Evolutionary conservation across 2,888 invertebrate genomes (phyloP).

Genomic region (Cerceris ruficornis): DNA sequence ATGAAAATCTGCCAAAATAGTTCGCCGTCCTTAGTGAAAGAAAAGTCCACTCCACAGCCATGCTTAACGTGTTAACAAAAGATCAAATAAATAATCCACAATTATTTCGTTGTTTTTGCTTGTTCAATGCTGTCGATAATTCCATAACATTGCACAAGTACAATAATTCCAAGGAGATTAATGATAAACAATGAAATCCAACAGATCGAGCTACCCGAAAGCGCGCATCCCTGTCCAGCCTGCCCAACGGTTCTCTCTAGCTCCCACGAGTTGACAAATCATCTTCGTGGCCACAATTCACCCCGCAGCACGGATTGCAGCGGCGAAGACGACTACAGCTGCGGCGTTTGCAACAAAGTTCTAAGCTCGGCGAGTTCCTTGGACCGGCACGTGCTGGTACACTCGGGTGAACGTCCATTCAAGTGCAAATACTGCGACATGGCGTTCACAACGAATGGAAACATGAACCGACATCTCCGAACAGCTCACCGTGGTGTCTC

Average conservation of each 20-base stretch:
- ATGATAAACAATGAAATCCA: neutral
- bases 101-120: too few relatives aligned
- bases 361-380: constrained; percentile 90
- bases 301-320: constrained; percentile 76
- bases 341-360: constrained; percentile 87
- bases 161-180: neutral
- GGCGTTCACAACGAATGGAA: constrained; percentile 93
- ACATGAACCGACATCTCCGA: constrained; percentile 92
- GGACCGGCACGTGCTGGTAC: constrained; percentile 91
- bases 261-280: constrained; percentile 72
- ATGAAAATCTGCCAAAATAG: too few relatives aligned
- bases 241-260: constrained; percentile 72
- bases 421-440: constrained; percentile 90
- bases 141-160: too few relatives aligned
- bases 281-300: constrained; percentile 75
- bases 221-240: constrained; percentile 73
- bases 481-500: constrained; percentile 81
- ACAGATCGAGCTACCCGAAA: constrained; percentile 60
- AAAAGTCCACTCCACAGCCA: too few relatives aligned
- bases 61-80: too few relatives aligned
- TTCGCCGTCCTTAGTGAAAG: too few relatives aligned
- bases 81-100: too few relatives aligned
- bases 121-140: too few relatives aligned
- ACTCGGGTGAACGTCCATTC: constrained; percentile 91
- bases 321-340: constrained; percentile 84